Evolutionary conservation across 2,888 invertebrate genomes (phyloP).

Genomic region (Neoitamus cyanurus): DNA sequence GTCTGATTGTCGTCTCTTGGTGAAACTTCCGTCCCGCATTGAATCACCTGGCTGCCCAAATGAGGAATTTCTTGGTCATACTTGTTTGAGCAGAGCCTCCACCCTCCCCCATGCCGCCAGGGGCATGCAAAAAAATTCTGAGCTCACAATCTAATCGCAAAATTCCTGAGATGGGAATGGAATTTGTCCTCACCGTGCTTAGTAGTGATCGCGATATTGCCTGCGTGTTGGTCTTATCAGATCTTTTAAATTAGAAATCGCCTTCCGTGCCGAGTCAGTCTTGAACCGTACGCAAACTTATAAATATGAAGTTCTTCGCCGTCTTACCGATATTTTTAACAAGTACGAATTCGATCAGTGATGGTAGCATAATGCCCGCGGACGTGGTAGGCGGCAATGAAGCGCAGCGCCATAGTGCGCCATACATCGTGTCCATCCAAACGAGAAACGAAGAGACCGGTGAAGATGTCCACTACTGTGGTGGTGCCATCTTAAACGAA

Average conservation of each 20-base stretch:
- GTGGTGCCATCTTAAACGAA: slow-evolving; percentile 63
- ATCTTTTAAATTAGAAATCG: neutral
- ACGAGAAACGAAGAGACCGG: slow-evolving; percentile 54
- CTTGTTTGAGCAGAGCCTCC: neutral
- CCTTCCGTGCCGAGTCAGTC: neutral
- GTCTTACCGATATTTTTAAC: neutral
- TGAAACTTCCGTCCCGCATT: neutral
- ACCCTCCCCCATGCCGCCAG: too few relatives aligned
- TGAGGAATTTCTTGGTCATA: neutral
- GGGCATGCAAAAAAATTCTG: neutral
- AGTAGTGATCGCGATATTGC: neutral
- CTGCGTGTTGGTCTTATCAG: neutral
- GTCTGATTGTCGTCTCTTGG: neutral
- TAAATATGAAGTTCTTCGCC: neutral
- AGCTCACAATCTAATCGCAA: neutral
- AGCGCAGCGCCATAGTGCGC: slow-evolving; percentile 62
- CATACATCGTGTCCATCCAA: slow-evolving; percentile 63
- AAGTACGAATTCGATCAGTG: neutral
- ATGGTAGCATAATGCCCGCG: neutral
- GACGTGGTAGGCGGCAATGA: slow-evolving; percentile 54
- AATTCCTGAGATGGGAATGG: neutral
- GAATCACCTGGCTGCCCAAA: neutral
- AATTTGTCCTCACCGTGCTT: neutral
- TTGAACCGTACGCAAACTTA: neutral
- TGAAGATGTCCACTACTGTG: slow-evolving; percentile 61